Evolutionary conservation across 2,888 invertebrate species (phyloP).

Genomic region (Spisula solida): DNA sequence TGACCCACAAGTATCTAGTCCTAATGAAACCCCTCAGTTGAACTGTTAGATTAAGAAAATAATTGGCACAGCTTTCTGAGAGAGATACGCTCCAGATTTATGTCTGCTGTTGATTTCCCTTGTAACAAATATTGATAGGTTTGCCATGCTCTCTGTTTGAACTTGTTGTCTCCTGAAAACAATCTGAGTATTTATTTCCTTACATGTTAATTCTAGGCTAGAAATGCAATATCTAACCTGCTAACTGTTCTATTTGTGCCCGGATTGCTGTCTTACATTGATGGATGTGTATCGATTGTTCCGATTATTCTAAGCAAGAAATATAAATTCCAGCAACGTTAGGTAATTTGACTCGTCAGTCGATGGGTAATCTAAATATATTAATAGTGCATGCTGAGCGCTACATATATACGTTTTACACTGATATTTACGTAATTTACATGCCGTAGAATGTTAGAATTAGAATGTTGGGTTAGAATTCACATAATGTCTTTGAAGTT

Average conservation of each 20-base stretch:
- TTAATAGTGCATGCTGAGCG: neutral
- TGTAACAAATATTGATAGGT: neutral
- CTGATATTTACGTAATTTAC: neutral
- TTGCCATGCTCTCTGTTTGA: neutral
- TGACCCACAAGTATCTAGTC: too few relatives aligned
- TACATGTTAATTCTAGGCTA: neutral
- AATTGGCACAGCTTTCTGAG: too few relatives aligned
- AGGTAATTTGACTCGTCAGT: neutral
- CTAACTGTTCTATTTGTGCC: neutral
- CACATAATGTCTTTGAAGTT: neutral
- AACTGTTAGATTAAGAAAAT: too few relatives aligned
- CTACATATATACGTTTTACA: neutral
- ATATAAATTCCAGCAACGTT: neutral
- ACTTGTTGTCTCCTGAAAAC: neutral
- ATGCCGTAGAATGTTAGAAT: too few relatives aligned
- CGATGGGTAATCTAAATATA: neutral
- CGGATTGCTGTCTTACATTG: neutral
- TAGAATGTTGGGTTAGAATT: neutral
- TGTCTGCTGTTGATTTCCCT: neutral
- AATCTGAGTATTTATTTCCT: neutral
- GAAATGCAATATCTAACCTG: neutral
- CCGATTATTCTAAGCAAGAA: neutral
- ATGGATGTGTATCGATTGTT: slow-evolving; percentile 1
- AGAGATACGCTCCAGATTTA: neutral
- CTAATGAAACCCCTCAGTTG: too few relatives aligned